Conservation (phyloP, 2,888 invertebrate genomes). For the Lasioglossum zephyrum region DNA sequence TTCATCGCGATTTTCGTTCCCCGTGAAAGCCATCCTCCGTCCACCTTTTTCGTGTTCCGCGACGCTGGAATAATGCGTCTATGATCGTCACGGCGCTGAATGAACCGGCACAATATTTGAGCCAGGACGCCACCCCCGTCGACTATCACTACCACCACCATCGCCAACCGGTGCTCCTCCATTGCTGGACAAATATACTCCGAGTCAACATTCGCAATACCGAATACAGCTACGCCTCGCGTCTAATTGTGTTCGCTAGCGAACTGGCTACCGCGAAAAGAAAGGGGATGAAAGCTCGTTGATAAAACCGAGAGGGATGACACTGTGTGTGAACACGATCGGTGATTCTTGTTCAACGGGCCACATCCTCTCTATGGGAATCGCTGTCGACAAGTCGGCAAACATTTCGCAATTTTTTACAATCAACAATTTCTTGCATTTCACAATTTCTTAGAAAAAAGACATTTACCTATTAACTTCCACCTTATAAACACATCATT, state of each 20-base stretch:
- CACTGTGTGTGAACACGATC: slow-evolving; percentile 44
- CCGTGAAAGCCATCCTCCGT: slow-evolving; percentile 3
- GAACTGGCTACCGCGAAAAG: slow-evolving; percentile 25
- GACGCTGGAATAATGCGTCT: slow-evolving; percentile 73
- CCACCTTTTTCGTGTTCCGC: slow-evolving; percentile 50
- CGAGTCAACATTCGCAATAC: slow-evolving; percentile 80
- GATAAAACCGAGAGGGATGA: slow-evolving; percentile 51
- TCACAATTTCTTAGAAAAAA: too few relatives aligned
- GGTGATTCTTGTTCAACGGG: slow-evolving; percentile 14
- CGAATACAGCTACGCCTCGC: slow-evolving; percentile 65
- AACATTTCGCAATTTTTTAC: not conserved
- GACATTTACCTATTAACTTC: too few relatives aligned
- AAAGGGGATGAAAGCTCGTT: slow-evolving; percentile 7
- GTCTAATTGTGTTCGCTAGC: slow-evolving; percentile 65
- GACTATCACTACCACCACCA: slow-evolving; percentile 46
- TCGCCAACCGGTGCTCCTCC: slow-evolving; percentile 72
- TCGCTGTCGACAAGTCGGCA: not conserved
- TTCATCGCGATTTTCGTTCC: slow-evolving; percentile 38
- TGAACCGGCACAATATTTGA: slow-evolving; percentile 74
- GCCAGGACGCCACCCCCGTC: slow-evolving; percentile 42
- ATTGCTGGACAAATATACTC: slow-evolving; percentile 82
- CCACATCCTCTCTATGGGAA: slow-evolving; percentile 10
- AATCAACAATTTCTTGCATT: too few relatives aligned
- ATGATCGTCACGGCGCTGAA: slow-evolving; percentile 75
- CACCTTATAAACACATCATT: too few relatives aligned